phyloP scores from a whole-genome alignment of 2,797 vertebrate species.

The Oryzias dopingdopingensis region DNA sequence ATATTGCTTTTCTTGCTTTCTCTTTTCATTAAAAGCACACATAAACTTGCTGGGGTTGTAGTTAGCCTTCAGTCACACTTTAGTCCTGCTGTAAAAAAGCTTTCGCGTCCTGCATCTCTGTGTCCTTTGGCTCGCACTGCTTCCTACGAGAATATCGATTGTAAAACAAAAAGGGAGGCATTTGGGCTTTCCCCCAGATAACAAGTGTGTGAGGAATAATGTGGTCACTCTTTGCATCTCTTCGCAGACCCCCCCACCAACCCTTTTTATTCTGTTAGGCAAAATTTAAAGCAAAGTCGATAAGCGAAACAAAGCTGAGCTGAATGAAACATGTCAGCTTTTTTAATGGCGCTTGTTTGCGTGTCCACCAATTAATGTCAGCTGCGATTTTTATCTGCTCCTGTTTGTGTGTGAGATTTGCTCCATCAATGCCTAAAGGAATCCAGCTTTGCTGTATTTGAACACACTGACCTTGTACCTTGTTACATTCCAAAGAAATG shows the following conservation, averaged over 20 bases:
- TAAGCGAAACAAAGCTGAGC: slow-evolving; percentile 25
- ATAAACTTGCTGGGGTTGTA: too few species aligned
- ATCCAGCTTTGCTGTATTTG: slow-evolving; percentile 17
- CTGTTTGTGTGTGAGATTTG: background rate
- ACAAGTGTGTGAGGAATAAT: slow-evolving; percentile 60
- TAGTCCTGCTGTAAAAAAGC: slow-evolving; percentile 2
- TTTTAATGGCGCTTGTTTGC: slow-evolving; percentile 62
- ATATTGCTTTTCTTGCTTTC: too few species aligned
- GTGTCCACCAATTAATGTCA: slow-evolving; percentile 57
- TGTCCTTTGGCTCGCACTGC: slow-evolving; percentile 2
- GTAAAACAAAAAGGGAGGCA: slow-evolving; percentile 47
- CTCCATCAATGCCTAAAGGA: slow-evolving; percentile 15
- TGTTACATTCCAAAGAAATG: too few species aligned
- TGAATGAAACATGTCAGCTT: slow-evolving; percentile 63
- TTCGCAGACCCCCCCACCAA: slow-evolving; percentile 7
- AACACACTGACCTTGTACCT: too few species aligned
- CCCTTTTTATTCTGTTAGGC: slow-evolving; percentile 13
- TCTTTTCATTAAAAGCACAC: too few species aligned
- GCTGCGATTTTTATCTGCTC: slow-evolving; percentile 29
- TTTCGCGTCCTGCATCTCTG: slow-evolving; percentile 16
- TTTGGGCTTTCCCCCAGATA: slow-evolving; percentile 51
- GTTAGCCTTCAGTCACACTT: too few species aligned
- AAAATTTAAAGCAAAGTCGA: slow-evolving; percentile 26
- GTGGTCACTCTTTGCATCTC: slow-evolving; percentile 27
- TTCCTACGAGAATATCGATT: slow-evolving; percentile 53